Base-by-base conservation (phyloP, 2,888 invertebrate species). In the Lottia scabra region DNA sequence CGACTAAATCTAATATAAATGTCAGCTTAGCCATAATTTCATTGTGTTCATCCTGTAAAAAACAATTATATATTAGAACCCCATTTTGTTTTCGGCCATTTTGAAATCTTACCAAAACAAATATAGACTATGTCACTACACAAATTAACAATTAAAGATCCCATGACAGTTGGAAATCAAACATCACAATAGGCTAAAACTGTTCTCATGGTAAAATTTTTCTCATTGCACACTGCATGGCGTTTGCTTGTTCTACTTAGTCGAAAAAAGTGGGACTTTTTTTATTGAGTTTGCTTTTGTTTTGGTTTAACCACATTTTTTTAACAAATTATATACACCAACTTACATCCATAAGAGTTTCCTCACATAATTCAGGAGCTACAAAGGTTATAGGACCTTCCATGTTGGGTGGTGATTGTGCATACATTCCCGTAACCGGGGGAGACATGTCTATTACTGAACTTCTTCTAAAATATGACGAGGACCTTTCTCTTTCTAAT, bases 21-120 rank as follows among this genome's bases (percentile, higher is more conserved):
- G 98, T 96, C 82, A 99, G 92, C 91, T 99, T 99, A 26, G 97
- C 97, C 90, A 99, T 92, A 65, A 96, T 97, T 90, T 97, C 97
- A 91, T 97, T 97, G 91, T 98, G 98, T 91, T 97, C 97, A 88
- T 95, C 94, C 93, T 95, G 91, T 0, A 90, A 88, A 68, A 23
- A 69, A 65, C 8, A 38, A 38, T 5, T 5, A 38, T 6, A 38
- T 38, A 38, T 38, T 10, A 38, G 38, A 5, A 2, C 10, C 5
- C 38, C 38, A 38, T 38, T 38, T 38, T 38, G 38, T 38, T 38
- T 38, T 38, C 38, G 8, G 38, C 38, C 38, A 38, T 38, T 38
- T 38, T 38, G 38, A 38, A 38, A 5, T 38, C 10, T 38, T 6
- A 38, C n/a, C n/a, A n/a, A n/a, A n/a, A n/a, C n/a, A n/a, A n/a